These are phyloP conservation scores for Proterorhinus semilunaris DNA, from an alignment of 2,113 vertebrate species.

Conservation along the genomic window DNA sequence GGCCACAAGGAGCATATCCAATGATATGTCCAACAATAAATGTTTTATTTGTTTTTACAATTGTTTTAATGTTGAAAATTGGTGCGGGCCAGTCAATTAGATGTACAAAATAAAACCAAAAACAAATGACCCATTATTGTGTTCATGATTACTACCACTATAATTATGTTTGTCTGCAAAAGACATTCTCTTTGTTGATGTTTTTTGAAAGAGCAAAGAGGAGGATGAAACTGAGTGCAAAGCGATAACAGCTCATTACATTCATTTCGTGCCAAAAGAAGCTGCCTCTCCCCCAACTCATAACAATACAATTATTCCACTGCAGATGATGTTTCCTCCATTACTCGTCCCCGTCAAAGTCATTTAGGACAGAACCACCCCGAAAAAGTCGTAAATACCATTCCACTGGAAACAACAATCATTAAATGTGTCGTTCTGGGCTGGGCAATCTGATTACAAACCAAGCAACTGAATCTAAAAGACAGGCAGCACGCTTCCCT, in stretches of 20 bases:
- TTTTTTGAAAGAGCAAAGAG: no score
- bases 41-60: no score
- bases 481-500: conserved; percentile 4
- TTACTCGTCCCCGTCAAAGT: conserved; percentile 22
- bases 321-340: conserved; percentile 21
- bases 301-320: conserved; percentile 19
- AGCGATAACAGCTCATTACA: background rate
- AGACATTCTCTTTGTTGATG: no score
- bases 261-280: conserved; percentile 25
- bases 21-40: no score
- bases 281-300: conserved; percentile 9
- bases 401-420: conserved; percentile 21
- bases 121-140: no score
- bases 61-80: no score
- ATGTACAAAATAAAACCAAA: no score
- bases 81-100: no score
- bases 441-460: conserved; percentile 4
- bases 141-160: no score
- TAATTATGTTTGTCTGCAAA: no score
- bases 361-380: conserved; percentile 9
- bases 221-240: background rate
- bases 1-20: no score
- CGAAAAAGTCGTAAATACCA: conserved; percentile 17
- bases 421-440: conserved; percentile 24
- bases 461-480: conserved; percentile 21